Conservation (phyloP, 2,113 vertebrate genomes). For the Lepus timidus region DNA sequence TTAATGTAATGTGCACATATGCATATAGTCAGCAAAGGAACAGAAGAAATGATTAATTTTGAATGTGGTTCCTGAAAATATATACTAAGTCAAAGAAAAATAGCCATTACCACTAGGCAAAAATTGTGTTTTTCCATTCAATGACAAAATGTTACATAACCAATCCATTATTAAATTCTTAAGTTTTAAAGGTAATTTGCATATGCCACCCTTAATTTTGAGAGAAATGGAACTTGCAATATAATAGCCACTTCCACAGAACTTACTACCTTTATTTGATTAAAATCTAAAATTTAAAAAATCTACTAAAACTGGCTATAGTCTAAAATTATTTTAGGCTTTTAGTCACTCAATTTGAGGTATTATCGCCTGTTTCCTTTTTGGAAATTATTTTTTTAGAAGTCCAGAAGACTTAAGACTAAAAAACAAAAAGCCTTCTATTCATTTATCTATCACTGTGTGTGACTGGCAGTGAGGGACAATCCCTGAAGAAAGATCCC, state of each 20-base stretch:
- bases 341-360: conserved; percentile 25
- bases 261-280: conserved; percentile 28
- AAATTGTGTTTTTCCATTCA: conserved; percentile 46
- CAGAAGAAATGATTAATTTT: conserved; percentile 52
- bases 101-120: conserved; percentile 36
- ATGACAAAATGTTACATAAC: conserved; percentile 46
- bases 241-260: conserved; percentile 50
- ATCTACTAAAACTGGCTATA: conserved; percentile 28
- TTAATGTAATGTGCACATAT: conserved; percentile 31
- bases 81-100: conserved; percentile 41
- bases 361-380: conserved; percentile 33
- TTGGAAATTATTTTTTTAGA: conserved; percentile 40
- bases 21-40: conserved; percentile 28
- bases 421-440: conserved; percentile 40
- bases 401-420: conserved; percentile 24
- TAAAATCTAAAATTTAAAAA: conserved; percentile 49
- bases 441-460: not conserved
- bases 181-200: conserved; percentile 52
- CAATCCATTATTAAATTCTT: conserved; percentile 15
- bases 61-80: conserved; percentile 38
- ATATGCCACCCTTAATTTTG: conserved; percentile 47
- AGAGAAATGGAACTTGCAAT: conserved; percentile 47
- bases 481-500: conserved; percentile 14
- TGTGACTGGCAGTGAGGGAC: not conserved
- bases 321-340: conserved; percentile 50